phyloP scores from a whole-genome alignment of 2,888 invertebrate species.

The Diabrotica balteata region DNA sequence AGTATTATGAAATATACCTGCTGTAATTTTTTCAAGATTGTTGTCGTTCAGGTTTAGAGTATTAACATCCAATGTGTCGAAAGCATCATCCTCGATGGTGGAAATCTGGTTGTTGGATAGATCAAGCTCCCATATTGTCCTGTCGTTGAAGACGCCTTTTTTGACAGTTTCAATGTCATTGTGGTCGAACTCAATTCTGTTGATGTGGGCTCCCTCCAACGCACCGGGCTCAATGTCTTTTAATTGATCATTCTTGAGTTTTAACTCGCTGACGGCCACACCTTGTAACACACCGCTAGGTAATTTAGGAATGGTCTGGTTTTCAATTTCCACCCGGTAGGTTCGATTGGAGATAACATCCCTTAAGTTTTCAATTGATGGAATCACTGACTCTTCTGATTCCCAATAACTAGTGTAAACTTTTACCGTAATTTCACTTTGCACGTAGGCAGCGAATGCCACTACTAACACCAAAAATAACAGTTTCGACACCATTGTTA shows the following conservation, averaged over 20 bases:
- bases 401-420: not conserved
- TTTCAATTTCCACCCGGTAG: not conserved
- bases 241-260: not conserved
- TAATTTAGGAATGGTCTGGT: not conserved
- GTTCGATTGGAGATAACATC: not conserved
- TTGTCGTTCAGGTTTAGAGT: not conserved
- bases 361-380: not conserved
- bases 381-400: not conserved
- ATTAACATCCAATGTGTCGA: not conserved
- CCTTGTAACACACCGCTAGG: not conserved
- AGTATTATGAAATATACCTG: not conserved
- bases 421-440: not conserved
- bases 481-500: not conserved
- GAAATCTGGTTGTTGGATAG: not conserved
- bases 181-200: not conserved
- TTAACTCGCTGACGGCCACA: not conserved
- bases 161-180: not conserved
- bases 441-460: not conserved
- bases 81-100: not conserved
- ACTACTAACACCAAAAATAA: not conserved
- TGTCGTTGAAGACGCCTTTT: not conserved
- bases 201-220: not conserved
- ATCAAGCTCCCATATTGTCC: not conserved
- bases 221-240: not conserved
- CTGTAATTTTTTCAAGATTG: not conserved